Conservation (phyloP, 2,113 vertebrate genomes). For the Phrynocephalus versicolor region DNA sequence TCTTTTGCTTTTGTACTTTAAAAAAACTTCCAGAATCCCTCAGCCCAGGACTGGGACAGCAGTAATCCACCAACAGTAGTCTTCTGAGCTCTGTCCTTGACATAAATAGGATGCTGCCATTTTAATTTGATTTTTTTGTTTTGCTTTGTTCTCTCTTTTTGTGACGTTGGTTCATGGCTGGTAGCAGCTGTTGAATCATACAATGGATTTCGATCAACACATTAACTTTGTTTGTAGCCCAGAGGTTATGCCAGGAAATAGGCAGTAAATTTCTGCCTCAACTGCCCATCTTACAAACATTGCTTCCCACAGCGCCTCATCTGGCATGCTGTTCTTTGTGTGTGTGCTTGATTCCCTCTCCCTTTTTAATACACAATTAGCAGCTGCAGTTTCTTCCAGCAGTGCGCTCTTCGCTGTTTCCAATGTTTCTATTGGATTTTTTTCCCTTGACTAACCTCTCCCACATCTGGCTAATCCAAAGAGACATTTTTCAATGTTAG, state of each 20-base stretch:
- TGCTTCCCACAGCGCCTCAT: neutral
- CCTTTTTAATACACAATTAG: conserved; percentile 11
- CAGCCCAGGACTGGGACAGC: too few species aligned
- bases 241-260: conserved; percentile 6
- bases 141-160: too few species aligned
- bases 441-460: neutral
- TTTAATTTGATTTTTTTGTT: neutral
- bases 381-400: neutral
- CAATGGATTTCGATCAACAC: neutral
- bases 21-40: too few species aligned
- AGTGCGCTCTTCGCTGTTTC: neutral
- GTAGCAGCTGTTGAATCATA: neutral
- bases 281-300: neutral
- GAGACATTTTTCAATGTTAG: neutral
- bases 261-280: conserved; percentile 1
- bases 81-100: too few species aligned
- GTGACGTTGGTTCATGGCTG: neutral
- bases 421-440: neutral
- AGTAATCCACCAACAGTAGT: too few species aligned
- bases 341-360: too few species aligned
- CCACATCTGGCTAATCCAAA: conserved; percentile 10
- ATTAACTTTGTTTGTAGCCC: neutral
- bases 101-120: neutral
- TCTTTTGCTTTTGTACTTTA: too few species aligned
- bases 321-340: neutral